Conservation (phyloP, 2,797 vertebrate genomes). For the Lerista edwardsae region DNA sequence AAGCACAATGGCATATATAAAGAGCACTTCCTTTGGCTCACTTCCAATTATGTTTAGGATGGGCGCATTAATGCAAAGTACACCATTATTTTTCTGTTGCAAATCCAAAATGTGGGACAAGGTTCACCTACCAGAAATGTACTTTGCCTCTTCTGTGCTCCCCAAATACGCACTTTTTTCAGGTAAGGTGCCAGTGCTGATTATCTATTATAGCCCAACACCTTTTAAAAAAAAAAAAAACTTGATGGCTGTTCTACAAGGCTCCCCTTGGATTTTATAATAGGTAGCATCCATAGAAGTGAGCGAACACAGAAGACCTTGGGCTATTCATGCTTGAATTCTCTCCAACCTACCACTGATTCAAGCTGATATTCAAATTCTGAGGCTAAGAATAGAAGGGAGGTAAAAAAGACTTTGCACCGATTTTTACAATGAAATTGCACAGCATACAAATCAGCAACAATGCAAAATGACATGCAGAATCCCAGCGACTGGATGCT, state of each 20-base stretch:
- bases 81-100: too few species aligned
- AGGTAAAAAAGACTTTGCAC: conserved; percentile 27
- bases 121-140: too few species aligned
- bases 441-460: conserved; percentile 16
- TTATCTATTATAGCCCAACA: background rate
- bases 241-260: background rate
- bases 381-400: conserved; percentile 47
- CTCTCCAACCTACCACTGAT: conserved; percentile 32
- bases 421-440: conserved; percentile 37
- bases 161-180: too few species aligned
- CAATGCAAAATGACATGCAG: background rate
- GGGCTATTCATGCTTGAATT: conserved; percentile 41
- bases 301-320: conserved; percentile 33
- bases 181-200: too few species aligned
- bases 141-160: too few species aligned
- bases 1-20: too few species aligned
- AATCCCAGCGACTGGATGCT: conserved; percentile 12
- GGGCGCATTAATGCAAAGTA: too few species aligned
- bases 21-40: too few species aligned
- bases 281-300: conserved; percentile 9
- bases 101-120: too few species aligned
- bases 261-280: conserved; percentile 34
- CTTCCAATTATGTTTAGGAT: too few species aligned
- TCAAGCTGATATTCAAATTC: conserved; percentile 49
- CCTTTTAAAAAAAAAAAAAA: too few species aligned